Percentiles rank a stretch among this genome's conserved stretches.
phyloP scores from a whole-genome alignment of 92 coral and sea anemone genomes.

The Isaurus tuberculatus region DNA sequence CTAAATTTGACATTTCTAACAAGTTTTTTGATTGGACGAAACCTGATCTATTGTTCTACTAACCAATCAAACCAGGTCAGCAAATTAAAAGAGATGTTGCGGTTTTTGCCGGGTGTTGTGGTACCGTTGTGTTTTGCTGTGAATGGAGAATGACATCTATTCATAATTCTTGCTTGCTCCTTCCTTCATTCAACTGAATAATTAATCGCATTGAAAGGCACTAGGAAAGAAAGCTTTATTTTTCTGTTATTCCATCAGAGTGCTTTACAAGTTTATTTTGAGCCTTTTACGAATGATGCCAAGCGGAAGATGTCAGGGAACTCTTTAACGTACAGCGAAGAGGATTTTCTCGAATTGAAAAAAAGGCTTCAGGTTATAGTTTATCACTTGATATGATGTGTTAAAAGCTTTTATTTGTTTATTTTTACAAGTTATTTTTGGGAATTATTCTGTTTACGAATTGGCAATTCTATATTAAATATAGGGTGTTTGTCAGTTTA shows the following conservation, averaged over 20 bases:
- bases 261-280: neutral
- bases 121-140: neutral
- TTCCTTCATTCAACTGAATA: conserved; percentile 15
- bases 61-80: conserved; percentile 24
- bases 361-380: conserved; percentile 46
- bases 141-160: neutral
- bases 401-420: neutral
- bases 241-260: neutral
- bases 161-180: neutral
- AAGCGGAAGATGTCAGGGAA: conserved; percentile 28
- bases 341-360: conserved; percentile 35
- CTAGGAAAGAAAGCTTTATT: neutral
- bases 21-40: neutral
- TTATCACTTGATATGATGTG: neutral
- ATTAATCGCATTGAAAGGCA: conserved; percentile 27
- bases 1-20: neutral
- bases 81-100: neutral
- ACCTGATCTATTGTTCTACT: neutral
- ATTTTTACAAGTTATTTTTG: neutral
- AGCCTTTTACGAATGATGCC: neutral
- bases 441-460: neutral
- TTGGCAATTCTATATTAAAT: neutral
- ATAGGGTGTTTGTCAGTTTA: neutral
- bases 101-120: conserved; percentile 12
- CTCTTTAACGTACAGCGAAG: conserved; percentile 32